These are phyloP conservation scores for Stenotaenia linearis DNA, from an alignment of 2,888 invertebrate genomes.

Conservation along the genomic window DNA sequence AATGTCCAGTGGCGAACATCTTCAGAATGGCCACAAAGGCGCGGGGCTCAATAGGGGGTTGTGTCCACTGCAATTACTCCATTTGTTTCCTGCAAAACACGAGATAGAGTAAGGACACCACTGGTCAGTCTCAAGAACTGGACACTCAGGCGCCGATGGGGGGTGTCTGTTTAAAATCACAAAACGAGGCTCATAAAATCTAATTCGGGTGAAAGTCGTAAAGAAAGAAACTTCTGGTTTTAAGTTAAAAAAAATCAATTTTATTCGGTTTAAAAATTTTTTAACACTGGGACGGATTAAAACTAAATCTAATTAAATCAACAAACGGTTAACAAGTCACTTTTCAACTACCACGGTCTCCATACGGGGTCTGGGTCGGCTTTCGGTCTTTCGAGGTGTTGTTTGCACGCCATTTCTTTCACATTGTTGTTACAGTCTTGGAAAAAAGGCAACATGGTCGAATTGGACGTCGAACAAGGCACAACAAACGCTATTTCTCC, in stretches of 20 bases:
- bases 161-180: neutral
- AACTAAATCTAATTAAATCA: neutral
- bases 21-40: neutral
- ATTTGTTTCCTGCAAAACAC: neutral
- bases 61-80: slow-evolving; percentile 9
- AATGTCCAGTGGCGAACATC: neutral
- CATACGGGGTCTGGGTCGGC: neutral
- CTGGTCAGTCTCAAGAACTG: neutral
- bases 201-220: neutral
- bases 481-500: slow-evolving; percentile 4
- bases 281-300: neutral
- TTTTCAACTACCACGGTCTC: neutral
- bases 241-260: neutral
- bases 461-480: neutral
- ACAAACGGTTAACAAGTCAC: neutral
- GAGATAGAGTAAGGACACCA: neutral
- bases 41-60: neutral
- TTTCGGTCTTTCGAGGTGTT: neutral
- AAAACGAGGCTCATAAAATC: neutral
- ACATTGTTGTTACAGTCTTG: neutral
- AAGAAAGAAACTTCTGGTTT: neutral
- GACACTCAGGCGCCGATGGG: neutral
- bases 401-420: neutral
- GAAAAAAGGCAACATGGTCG: neutral
- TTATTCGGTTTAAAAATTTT: neutral